Evolutionary conservation across 2,888 invertebrate species (phyloP).

Genomic region (Sturmia bella): DNA sequence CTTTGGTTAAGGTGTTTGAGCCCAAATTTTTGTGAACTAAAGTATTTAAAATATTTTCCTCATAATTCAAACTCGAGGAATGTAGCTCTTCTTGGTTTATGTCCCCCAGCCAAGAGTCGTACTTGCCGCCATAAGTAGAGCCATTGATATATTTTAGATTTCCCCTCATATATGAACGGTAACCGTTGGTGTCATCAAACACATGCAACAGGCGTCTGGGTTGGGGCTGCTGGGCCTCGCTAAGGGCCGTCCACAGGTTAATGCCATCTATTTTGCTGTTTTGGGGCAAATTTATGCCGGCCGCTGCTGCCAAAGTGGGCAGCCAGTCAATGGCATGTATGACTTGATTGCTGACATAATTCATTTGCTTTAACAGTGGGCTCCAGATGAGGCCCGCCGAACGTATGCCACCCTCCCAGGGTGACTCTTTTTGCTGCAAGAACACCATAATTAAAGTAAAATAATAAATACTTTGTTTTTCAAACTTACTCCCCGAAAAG

Average conservation of each 20-base stretch:
- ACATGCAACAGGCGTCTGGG: conserved; percentile 83
- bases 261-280: conserved; percentile 84
- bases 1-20: conserved; percentile 60
- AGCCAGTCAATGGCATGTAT: conserved; percentile 93
- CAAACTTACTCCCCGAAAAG: conserved; percentile 87
- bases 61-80: conserved; percentile 74
- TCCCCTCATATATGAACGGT: conserved; percentile 77
- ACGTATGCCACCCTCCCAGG: conserved; percentile 93
- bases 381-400: conserved; percentile 90
- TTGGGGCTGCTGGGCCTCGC: conserved; percentile 79
- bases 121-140: conserved; percentile 73
- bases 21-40: conserved; percentile 73
- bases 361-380: conserved; percentile 83
- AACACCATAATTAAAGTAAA: background rate
- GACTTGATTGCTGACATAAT: conserved; percentile 85
- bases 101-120: conserved; percentile 78
- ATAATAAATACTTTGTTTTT: background rate
- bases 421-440: conserved; percentile 87
- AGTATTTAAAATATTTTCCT: conserved; percentile 74
- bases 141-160: conserved; percentile 79
- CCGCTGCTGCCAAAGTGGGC: conserved; percentile 85
- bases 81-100: conserved; percentile 73
- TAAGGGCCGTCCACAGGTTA: conserved; percentile 86
- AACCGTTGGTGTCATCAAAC: conserved; percentile 85
- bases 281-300: conserved; percentile 74